Evolutionary conservation across 2,113 vertebrate genomes (phyloP), one percentile per base, ranked within the genome.

Genomic region (Trachemys scripta): DNA sequence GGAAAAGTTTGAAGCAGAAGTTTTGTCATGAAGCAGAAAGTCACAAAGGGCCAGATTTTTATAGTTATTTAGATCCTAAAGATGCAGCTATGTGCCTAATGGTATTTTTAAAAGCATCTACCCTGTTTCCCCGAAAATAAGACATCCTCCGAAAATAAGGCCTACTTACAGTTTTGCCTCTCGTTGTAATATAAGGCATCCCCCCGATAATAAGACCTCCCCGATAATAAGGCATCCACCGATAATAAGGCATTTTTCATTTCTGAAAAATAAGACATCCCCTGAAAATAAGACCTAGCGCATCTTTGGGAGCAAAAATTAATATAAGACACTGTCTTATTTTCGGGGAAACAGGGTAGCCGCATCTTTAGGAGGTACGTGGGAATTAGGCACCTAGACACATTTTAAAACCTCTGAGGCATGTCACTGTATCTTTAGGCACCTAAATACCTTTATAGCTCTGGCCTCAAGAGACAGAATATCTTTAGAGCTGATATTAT

Each of bases 61-160:
- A 0, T 38, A 27, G n/a, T 8, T 9, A 8, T 3, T 14, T 20
- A 38, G 80, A 53, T 19, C 5, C 1, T n/a, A 1, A 5, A 19
- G 50, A 13, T 5, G 25, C 50, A 0, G 10, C 24, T 1, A 12
- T 2, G 13, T 1, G 12, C 1, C 10, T 17, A 16, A 16, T 0
- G 2, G 35, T 56, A n/a, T 45, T 72, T 51, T 38, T 24, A 47
- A 29, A 47, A 78, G 12, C 24, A 47, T 45, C 45, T 6, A n/a
- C n/a, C n/a, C n/a, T n/a, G n/a, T n/a, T n/a, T n/a, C n/a, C n/a
- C n/a, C n/a, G n/a, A n/a, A n/a, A n/a, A n/a, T n/a, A n/a, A n/a
- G n/a, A n/a, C n/a, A n/a, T n/a, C n/a, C n/a, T n/a, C n/a, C n/a
- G n/a, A n/a, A n/a, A n/a, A n/a, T n/a, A n/a, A n/a, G n/a, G n/a